Conservation (phyloP, 2,797 vertebrate genomes). For the Thalassophryne amazonica region DNA sequence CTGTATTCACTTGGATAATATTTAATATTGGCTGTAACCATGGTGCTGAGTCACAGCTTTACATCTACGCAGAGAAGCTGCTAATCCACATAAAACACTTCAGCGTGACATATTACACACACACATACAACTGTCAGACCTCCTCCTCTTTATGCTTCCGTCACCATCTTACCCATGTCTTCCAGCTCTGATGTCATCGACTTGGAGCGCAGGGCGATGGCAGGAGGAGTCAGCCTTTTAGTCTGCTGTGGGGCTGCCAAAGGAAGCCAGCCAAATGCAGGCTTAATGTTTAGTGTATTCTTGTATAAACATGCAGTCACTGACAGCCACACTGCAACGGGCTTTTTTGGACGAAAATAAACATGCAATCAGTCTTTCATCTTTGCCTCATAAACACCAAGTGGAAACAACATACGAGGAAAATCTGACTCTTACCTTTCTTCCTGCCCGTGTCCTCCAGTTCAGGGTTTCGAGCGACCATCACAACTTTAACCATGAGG, state of each 20-base stretch:
- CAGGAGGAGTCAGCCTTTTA: constrained; percentile 89
- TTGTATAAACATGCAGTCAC: constrained; percentile 51
- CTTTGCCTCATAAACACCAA: constrained; percentile 17
- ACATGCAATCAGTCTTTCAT: constrained; percentile 38
- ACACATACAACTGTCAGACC: no score
- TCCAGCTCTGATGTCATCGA: constrained; percentile 96
- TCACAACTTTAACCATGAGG: constrained; percentile 94
- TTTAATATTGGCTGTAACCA: constrained; percentile 32
- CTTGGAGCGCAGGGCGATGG: constrained; percentile 92
- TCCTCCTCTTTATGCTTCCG: background rate
- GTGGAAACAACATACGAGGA: background rate
- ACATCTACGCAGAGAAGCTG: constrained; percentile 15
- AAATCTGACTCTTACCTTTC: constrained; percentile 74
- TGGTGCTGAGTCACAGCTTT: background rate
- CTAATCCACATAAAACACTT: constrained; percentile 7
- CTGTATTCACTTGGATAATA: constrained; percentile 28
- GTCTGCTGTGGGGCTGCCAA: constrained; percentile 86
- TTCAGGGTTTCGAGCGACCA: constrained; percentile 92
- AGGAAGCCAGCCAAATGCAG: constrained; percentile 58
- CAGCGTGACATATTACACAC: background rate
- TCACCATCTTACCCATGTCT: constrained; percentile 87
- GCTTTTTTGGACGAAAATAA: constrained; percentile 31
- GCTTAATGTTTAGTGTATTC: constrained; percentile 61
- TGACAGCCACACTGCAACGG: constrained; percentile 33
- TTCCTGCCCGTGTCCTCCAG: constrained; percentile 88